Conservation (phyloP, 2,113 vertebrate genomes). For the Cyprinodon variegatus region DNA sequence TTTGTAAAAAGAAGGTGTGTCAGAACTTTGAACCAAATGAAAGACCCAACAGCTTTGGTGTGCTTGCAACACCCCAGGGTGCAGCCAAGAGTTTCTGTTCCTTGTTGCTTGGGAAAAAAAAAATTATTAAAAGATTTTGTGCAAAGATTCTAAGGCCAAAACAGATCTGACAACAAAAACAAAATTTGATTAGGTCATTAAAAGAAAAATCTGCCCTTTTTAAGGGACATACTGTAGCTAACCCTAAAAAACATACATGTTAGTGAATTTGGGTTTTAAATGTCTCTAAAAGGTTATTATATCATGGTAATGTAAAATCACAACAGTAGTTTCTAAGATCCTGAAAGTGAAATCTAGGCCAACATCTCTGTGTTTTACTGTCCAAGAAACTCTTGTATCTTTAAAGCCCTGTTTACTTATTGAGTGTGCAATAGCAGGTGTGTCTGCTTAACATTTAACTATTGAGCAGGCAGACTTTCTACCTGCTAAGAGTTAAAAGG, state of each 20-base stretch:
- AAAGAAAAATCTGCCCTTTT: too few species aligned
- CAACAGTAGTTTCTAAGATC: neutral
- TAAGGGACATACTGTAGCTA: too few species aligned
- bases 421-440: neutral
- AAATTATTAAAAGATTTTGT: neutral
- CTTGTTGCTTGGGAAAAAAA: neutral
- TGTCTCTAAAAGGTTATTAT: too few species aligned
- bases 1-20: neutral
- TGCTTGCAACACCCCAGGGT: neutral
- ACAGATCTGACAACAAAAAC: neutral
- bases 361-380: neutral
- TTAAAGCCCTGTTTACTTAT: neutral
- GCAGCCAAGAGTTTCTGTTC: neutral
- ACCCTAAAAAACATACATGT: too few species aligned
- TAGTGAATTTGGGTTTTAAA: neutral
- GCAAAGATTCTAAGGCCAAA: neutral
- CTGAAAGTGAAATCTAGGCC: neutral
- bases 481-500: neutral
- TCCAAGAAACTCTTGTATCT: neutral
- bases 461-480: neutral
- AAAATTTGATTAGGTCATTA: neutral
- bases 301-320: neutral
- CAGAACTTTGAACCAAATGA: constrained; percentile 6
- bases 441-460: constrained; percentile 18
- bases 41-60: neutral